Percentiles rank a stretch among this genome's conserved stretches.
Evolutionary conservation across 2,113 vertebrate species (phyloP).

Genomic region (Caloenas nicobarica): DNA sequence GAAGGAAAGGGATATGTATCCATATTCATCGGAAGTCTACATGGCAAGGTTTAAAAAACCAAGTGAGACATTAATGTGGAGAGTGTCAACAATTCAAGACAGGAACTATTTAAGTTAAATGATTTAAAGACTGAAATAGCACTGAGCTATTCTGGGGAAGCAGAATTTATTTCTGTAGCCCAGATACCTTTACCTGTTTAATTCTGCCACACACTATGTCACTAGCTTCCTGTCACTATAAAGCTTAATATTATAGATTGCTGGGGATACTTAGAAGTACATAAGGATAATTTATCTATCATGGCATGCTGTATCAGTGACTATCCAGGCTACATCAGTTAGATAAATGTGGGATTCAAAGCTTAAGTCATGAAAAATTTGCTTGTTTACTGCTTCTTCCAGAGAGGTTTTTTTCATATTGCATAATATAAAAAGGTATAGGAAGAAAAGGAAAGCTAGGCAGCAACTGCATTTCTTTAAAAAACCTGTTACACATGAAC

Average conservation of each 20-base stretch:
- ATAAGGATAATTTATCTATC: background rate
- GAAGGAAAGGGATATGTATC: background rate
- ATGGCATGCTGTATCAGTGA: slow-evolving; percentile 25
- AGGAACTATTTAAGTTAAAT: slow-evolving; percentile 21
- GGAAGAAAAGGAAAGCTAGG: background rate
- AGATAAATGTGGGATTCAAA: background rate
- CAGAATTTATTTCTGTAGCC: slow-evolving; percentile 40
- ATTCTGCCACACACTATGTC: background rate
- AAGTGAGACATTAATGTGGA: background rate
- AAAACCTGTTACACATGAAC: background rate
- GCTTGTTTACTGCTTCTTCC: background rate
- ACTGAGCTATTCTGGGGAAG: background rate
- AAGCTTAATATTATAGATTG: slow-evolving; percentile 41
- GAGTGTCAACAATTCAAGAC: background rate
- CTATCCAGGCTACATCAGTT: background rate
- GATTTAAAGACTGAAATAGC: background rate
- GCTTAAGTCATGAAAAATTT: background rate
- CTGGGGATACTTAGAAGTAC: slow-evolving; percentile 5
- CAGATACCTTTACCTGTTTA: slow-evolving; percentile 11
- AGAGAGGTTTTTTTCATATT: background rate
- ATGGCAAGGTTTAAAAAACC: background rate
- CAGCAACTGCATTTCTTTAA: background rate
- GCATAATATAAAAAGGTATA: background rate
- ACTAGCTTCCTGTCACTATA: slow-evolving; percentile 3
- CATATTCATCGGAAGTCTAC: background rate